Evolutionary conservation across 1,140 invertebrate species (phyloP), one percentile per base, ranked within the genome.

Genomic region (Drosophila sp.): DNA sequence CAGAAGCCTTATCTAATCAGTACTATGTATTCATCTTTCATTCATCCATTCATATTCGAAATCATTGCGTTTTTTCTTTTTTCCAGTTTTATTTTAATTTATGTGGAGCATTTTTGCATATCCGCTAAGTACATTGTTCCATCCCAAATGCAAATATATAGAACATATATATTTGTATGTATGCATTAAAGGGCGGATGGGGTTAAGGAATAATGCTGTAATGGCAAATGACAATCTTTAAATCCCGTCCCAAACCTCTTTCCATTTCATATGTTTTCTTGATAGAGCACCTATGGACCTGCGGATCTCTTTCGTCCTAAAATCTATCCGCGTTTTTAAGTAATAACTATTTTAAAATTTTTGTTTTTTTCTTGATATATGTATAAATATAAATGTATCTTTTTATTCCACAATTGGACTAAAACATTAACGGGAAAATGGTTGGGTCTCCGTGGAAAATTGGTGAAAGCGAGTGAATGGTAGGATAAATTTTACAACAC

Each of bases 1-100:
- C 68, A 78, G 54, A 78, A 86, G 75, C 68, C 81, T 86, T 85
- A 86, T 81, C 81, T 86, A 78, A 79, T 85, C 81, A 85, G 81
- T 85, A 86, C 82, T 71, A 77, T 70, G 44, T 72, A 78, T 65
- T 81, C 69, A 68, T 63, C n/a, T 32, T 64, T 70, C 66, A 50
- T 33, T 66, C 56, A 67, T 66, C 44, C 17, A 38, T 57, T 33
- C 30, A 47, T 76, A 54, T 57, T 57, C 25, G 60, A 70, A 70
- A 70, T 40, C 47, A 66, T 76, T 62, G 7, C 57, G 38, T 32
- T 35, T 7, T 41, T 10, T 40, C 54, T 54, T 71, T 25, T 33
- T 55, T 62, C 60, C 32, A 29, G 58, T 17, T 4, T 23, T 50
- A 8, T 27, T 50, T 27, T 27, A 3, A n/a, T 50, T 50, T 10